phyloP scores from a whole-genome alignment of 2,113 vertebrate genomes.

The Copsychus sechellarum region DNA sequence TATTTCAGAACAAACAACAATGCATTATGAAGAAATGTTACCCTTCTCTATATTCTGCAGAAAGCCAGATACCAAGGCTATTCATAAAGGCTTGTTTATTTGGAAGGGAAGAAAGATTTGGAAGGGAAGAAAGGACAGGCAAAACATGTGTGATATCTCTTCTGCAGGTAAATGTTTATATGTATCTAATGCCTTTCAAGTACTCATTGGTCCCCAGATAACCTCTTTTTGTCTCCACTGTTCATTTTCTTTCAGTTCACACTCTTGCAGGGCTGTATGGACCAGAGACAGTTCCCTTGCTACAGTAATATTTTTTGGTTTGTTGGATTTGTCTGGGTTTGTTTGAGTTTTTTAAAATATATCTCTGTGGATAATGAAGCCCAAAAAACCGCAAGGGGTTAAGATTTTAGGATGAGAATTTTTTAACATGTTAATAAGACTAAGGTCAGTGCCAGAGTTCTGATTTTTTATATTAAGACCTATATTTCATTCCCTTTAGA shows the following conservation, averaged over 20 bases:
- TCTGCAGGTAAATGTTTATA: background rate
- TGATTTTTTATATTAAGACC: background rate
- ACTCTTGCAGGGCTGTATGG: rapidly evolving
- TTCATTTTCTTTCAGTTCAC: background rate
- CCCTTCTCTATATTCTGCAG: background rate
- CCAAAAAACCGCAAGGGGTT: rapidly evolving
- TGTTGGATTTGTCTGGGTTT: no score
- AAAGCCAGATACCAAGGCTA: background rate
- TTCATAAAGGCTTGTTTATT: background rate
- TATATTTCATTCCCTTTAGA: background rate
- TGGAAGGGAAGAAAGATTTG: background rate
- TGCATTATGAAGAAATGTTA: background rate
- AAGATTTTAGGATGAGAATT: background rate
- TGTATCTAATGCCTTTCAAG: background rate
- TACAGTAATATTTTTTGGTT: background rate
- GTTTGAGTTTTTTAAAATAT: background rate
- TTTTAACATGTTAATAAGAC: background rate
- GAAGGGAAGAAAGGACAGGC: background rate
- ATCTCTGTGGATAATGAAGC: background rate
- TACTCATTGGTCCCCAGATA: background rate
- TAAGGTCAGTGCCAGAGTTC: background rate
- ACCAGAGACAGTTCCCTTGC: background rate
- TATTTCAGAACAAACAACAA: background rate
- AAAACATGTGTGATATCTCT: background rate
- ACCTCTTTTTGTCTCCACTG: background rate